Percentiles rank a stretch among this genome's conserved stretches.
These are phyloP conservation scores for Adelognathus sp. DNA, from an alignment of 2,888 invertebrate genomes.

Conservation along the genomic window DNA sequence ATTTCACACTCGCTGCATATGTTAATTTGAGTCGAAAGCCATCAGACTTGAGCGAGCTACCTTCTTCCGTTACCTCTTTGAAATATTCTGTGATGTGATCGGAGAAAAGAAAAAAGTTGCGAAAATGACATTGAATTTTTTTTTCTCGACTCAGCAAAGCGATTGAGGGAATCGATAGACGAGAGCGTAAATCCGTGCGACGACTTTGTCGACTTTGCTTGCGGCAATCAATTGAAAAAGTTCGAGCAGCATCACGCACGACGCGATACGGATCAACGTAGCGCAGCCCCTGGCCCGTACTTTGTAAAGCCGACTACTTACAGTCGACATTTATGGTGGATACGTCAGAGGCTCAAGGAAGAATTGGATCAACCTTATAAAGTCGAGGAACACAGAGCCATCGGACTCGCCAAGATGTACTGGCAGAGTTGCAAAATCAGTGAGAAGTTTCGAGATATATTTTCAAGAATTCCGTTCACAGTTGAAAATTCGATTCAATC, in stretches of 20 bases:
- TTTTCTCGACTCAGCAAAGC: slow-evolving; percentile 37
- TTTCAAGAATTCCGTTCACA: no score
- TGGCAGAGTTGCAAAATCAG: slow-evolving; percentile 63
- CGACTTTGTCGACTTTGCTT: slow-evolving; percentile 61
- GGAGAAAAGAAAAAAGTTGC: not conserved
- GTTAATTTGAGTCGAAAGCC: no score
- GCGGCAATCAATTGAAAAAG: slow-evolving; percentile 57
- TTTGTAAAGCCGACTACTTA: slow-evolving; percentile 29
- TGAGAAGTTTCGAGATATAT: slow-evolving; percentile 18
- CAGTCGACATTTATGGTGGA: slow-evolving; percentile 44
- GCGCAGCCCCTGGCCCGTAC: not conserved
- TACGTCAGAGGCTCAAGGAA: slow-evolving; percentile 44
- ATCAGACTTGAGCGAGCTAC: no score
- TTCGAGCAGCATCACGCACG: slow-evolving; percentile 38
- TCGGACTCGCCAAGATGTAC: slow-evolving; percentile 60
- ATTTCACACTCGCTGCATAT: no score
- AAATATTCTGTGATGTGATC: not conserved
- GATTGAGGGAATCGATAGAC: slow-evolving; percentile 56
- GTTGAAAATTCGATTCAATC: no score
- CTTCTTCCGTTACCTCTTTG: no score
- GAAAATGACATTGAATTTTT: slow-evolving; percentile 7
- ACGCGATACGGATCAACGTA: not conserved
- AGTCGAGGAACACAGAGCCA: slow-evolving; percentile 52
- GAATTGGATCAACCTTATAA: slow-evolving; percentile 48
- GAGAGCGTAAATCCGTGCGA: slow-evolving; percentile 57